Percentiles rank a stretch among this genome's conserved stretches.
Evolutionary conservation across 2,888 invertebrate species (phyloP).

Genomic region (Chrysina gloriosa): DNA sequence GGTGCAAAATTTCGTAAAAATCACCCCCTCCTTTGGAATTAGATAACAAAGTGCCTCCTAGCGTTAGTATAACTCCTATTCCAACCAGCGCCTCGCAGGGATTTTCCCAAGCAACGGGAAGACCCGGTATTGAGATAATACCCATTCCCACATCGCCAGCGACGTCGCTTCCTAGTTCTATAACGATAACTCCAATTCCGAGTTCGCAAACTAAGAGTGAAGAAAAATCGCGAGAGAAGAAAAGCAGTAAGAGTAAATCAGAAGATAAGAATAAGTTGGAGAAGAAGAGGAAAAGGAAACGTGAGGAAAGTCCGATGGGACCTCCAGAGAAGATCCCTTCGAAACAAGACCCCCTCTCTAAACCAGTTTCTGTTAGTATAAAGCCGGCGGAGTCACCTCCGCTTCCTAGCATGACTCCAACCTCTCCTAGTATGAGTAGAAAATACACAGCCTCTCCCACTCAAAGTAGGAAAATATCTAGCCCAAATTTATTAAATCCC

Average conservation of each 20-base stretch:
- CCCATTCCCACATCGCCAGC: constrained; percentile 77
- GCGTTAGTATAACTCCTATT: constrained; percentile 75
- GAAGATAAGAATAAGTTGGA: constrained; percentile 69
- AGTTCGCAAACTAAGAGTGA: constrained; percentile 65
- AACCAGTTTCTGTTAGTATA: constrained; percentile 80
- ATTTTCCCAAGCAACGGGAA: constrained; percentile 63
- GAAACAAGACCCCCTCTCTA: constrained; percentile 77
- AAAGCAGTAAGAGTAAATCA: constrained; percentile 63
- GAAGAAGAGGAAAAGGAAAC: constrained; percentile 80
- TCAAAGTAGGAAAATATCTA: constrained; percentile 72
- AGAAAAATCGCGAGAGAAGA: constrained; percentile 64
- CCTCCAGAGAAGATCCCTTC: constrained; percentile 85
- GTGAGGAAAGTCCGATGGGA: constrained; percentile 83
- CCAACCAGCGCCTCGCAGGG: constrained; percentile 47
- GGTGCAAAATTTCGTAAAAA: constrained; percentile 69
- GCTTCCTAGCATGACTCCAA: constrained; percentile 66
- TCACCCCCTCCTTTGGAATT: constrained; percentile 67
- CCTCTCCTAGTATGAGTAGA: constrained; percentile 75
- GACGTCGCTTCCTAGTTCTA: constrained; percentile 77
- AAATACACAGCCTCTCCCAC: constrained; percentile 82
- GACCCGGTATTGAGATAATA: constrained; percentile 88
- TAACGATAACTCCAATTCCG: constrained; percentile 87
- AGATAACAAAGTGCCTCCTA: constrained; percentile 70
- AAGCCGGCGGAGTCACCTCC: constrained; percentile 75
- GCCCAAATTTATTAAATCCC: constrained; percentile 69